A percentile compares a stretch with the other conserved stretches of the same genome.
Conservation (phyloP, 1,140 invertebrate species). For the Mactra quadrangularis region DNA sequence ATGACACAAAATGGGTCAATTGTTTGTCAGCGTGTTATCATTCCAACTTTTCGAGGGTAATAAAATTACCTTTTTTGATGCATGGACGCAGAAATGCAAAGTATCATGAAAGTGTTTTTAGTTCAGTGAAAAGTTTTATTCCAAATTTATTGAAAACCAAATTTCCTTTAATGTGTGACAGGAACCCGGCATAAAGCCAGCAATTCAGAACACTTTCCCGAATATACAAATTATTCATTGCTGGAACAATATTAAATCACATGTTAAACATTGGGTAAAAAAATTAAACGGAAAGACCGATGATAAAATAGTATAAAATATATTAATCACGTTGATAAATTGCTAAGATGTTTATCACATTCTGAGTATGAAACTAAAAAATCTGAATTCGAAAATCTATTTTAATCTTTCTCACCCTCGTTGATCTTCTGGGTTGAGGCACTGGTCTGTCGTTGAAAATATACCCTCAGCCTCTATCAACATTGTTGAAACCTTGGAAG, state of each 20-base stretch:
- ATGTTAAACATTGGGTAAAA: neutral
- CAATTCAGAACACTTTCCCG: neutral
- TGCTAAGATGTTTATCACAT: neutral
- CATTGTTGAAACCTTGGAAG: too few relatives aligned
- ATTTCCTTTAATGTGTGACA: neutral
- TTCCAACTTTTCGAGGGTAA: constrained; percentile 14
- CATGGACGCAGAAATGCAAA: neutral
- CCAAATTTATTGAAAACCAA: neutral
- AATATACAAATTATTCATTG: constrained; percentile 23
- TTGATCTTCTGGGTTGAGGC: too few relatives aligned
- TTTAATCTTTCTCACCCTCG: too few relatives aligned
- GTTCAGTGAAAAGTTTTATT: neutral
- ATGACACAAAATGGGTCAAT: too few relatives aligned
- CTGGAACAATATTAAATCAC: constrained; percentile 3
- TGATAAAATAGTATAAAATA: neutral
- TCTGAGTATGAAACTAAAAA: neutral
- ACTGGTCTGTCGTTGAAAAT: too few relatives aligned
- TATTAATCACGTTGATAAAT: neutral
- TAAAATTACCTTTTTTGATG: neutral
- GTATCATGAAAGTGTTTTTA: constrained; percentile 22
- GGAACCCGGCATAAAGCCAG: constrained; percentile 5
- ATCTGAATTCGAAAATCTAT: neutral
- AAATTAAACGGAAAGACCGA: neutral
- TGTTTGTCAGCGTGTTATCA: neutral
- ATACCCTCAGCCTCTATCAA: too few relatives aligned